phyloP scores from a whole-genome alignment of 1,140 invertebrate genomes.

The Danaus melanippus region DNA sequence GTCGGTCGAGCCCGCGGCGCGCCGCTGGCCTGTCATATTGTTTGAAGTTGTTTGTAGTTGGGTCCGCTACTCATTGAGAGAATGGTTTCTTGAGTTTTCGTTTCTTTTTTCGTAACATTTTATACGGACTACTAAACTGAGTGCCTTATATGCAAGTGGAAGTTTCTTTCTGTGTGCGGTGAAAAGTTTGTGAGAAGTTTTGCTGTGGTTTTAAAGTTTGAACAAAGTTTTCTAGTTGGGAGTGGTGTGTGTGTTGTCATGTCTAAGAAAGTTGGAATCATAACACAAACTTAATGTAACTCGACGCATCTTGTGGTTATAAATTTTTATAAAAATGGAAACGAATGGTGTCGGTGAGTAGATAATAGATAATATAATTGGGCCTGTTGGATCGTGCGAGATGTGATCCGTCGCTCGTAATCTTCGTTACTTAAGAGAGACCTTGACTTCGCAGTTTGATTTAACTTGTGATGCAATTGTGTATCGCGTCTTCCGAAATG shows the following conservation, averaged over 20 bases:
- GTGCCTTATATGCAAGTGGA: slow-evolving; percentile 18
- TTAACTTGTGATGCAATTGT: slow-evolving; percentile 42
- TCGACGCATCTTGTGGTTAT: slow-evolving; percentile 18
- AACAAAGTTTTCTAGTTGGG: slow-evolving; percentile 41
- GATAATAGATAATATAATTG: slow-evolving; percentile 3
- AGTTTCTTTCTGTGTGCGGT: slow-evolving; percentile 12
- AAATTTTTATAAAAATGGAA: slow-evolving; percentile 46
- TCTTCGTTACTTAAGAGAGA: slow-evolving; percentile 28
- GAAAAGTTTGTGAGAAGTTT: slow-evolving; percentile 24
- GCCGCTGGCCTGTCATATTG: slow-evolving; percentile 27
- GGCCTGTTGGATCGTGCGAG: slow-evolving; percentile 7
- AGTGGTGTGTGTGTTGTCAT: slow-evolving; percentile 58
- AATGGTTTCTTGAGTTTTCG: slow-evolving; percentile 26
- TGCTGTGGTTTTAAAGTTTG: slow-evolving; percentile 25
- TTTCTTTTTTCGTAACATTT: slow-evolving; percentile 18
- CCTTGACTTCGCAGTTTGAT: slow-evolving; percentile 40
- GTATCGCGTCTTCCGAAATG: slow-evolving; percentile 10
- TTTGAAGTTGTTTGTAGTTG: slow-evolving; percentile 34
- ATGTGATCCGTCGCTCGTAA: background rate
- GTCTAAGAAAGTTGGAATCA: slow-evolving; percentile 54
- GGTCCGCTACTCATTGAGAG: slow-evolving; percentile 32
- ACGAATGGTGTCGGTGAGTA: slow-evolving; percentile 51
- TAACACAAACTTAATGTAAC: slow-evolving; percentile 45
- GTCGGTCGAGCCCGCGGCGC: slow-evolving; percentile 9
- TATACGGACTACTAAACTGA: slow-evolving; percentile 19